Percentiles rank a stretch among this genome's conserved stretches.
These are phyloP conservation scores for Dasysyrphus albostriatus DNA, from an alignment of 2,888 invertebrate genomes.

Conservation along the genomic window DNA sequence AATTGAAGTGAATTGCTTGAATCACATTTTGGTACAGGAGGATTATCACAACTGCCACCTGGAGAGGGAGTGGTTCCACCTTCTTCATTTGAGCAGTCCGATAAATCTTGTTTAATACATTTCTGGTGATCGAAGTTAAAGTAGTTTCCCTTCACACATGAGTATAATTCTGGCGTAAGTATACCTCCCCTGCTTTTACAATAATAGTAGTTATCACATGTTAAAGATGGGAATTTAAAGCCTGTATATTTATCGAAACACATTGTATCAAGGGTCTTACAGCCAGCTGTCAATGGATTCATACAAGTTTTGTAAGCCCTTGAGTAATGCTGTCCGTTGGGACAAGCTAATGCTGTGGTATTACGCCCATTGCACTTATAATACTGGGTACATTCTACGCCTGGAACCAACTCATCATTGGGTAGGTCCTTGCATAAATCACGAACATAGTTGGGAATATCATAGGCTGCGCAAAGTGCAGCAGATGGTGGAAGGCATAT, in stretches of 20 bases:
- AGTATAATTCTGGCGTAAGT: constrained; percentile 10
- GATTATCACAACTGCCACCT: constrained; percentile 5
- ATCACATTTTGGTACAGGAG: constrained; percentile 32
- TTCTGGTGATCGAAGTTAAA: constrained; percentile 28
- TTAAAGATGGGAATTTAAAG: constrained; percentile 58
- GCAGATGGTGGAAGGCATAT: constrained; percentile 5
- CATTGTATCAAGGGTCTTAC: constrained; percentile 65
- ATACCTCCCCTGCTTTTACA: constrained; percentile 13
- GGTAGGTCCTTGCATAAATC: constrained; percentile 12
- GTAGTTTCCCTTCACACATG: constrained; percentile 60
- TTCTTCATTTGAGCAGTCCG: constrained; percentile 43
- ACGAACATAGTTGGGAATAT: constrained; percentile 39
- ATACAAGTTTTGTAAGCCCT: constrained; percentile 68
- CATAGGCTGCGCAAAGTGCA: constrained; percentile 20
- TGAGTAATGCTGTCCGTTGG: constrained; percentile 75
- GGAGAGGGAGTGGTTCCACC: not conserved
- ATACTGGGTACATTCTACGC: constrained; percentile 65
- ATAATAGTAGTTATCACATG: constrained; percentile 72
- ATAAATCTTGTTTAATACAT: constrained; percentile 44
- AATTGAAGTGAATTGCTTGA: constrained; percentile 32
- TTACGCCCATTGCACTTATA: constrained; percentile 68
- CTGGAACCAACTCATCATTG: constrained; percentile 48
- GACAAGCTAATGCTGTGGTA: constrained; percentile 61
- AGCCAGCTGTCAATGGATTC: constrained; percentile 69
- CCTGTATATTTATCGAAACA: constrained; percentile 61